Conservation (phyloP, 1,140 invertebrate species). For the Megathymus violae region DNA sequence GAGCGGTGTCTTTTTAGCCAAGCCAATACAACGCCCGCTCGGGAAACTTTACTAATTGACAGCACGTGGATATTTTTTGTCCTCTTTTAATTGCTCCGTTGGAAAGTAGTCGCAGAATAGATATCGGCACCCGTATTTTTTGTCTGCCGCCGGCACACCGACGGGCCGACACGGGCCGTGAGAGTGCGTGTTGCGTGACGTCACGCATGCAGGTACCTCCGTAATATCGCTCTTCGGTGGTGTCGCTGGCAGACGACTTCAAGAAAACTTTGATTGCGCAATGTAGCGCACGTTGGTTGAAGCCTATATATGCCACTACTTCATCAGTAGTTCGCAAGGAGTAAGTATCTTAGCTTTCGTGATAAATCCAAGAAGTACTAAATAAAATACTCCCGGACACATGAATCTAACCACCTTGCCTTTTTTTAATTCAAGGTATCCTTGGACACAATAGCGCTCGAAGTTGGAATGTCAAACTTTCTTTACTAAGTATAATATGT, state of each 20-base stretch:
- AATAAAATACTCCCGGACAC: no score
- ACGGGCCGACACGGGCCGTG: slow-evolving; percentile 4
- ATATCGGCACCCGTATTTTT: slow-evolving; percentile 38
- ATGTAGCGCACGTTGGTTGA: no score
- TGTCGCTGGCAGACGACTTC: slow-evolving; percentile 19
- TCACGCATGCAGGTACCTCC: slow-evolving; percentile 43
- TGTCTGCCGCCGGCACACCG: slow-evolving; percentile 35
- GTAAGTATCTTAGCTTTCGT: no score
- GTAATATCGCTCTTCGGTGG: slow-evolving; percentile 20
- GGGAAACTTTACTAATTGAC: slow-evolving; percentile 31
- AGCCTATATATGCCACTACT: no score
- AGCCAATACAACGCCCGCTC: slow-evolving; percentile 24
- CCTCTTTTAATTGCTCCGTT: slow-evolving; percentile 34
- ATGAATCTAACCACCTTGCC: no score
- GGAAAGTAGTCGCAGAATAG: slow-evolving; percentile 37
- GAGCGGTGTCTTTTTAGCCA: slow-evolving; percentile 24
- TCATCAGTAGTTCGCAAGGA: no score
- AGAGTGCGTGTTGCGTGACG: slow-evolving; percentile 40
- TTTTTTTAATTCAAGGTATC: no score
- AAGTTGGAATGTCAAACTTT: no score
- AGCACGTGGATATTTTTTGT: slow-evolving; percentile 31
- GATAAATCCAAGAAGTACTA: no score
- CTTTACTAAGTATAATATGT: no score
- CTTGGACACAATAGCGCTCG: no score
- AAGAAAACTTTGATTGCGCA: no score